phyloP scores from a whole-genome alignment of 2,113 vertebrate genomes.

The Phyllostomus discolor region DNA sequence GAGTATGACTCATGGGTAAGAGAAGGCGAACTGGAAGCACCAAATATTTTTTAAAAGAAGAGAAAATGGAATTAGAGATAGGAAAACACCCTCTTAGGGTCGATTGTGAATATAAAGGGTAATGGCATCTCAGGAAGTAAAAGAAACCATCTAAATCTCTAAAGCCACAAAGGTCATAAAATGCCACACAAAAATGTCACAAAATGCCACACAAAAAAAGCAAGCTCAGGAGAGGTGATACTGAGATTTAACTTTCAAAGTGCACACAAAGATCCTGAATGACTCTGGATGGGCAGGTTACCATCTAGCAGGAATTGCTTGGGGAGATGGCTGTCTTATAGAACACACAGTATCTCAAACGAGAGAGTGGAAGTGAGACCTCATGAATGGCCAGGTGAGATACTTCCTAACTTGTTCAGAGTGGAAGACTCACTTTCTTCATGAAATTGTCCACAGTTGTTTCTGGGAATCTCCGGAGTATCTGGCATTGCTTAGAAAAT shows the following conservation, averaged over 20 bases:
- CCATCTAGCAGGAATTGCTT: too few species aligned
- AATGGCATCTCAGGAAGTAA: neutral
- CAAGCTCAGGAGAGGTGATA: neutral
- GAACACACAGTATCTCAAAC: neutral
- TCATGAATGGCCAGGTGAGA: neutral
- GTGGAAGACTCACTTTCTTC: neutral
- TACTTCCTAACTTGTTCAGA: neutral
- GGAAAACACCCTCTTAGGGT: neutral
- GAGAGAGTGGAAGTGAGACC: neutral
- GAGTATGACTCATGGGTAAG: neutral
- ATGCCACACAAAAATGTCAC: neutral
- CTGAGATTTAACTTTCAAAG: neutral
- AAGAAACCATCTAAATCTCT: neutral
- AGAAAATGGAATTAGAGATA: neutral
- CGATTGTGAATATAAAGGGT: neutral
- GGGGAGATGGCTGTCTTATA: neutral
- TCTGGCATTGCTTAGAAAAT: neutral
- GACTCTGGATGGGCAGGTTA: neutral
- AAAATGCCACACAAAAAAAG: neutral
- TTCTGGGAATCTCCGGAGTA: neutral
- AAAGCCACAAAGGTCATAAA: neutral
- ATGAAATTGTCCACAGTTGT: neutral
- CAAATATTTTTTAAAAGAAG: neutral
- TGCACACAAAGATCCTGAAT: neutral
- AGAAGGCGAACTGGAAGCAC: neutral